A percentile compares a stretch with the other conserved stretches of the same genome.
Conservation (phyloP, 2,797 vertebrate genomes). For the Orestias chungarensis region DNA sequence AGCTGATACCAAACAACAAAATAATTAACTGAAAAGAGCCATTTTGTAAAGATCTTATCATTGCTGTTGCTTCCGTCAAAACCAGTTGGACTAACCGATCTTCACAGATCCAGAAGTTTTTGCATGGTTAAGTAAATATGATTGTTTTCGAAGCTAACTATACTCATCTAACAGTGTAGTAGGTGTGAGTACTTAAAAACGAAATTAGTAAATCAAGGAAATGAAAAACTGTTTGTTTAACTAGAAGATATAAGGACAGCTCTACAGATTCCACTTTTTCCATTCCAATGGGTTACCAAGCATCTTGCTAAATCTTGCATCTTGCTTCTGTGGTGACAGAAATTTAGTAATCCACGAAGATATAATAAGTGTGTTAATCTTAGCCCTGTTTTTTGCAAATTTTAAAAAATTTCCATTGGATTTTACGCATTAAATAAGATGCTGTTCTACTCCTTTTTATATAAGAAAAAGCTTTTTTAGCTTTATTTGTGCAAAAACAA, state of each 20-base stretch:
- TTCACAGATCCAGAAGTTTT: not conserved
- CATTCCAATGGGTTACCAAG: not conserved
- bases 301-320: not conserved
- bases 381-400: too few species aligned
- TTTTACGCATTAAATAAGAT: too few species aligned
- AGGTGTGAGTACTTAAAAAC: not conserved
- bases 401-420: too few species aligned
- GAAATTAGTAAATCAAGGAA: not conserved
- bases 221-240: not conserved
- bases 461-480: too few species aligned
- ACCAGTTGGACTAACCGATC: not conserved
- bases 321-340: not conserved
- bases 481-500: too few species aligned
- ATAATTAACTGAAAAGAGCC: not conserved
- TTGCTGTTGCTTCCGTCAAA: not conserved
- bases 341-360: not conserved
- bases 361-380: too few species aligned
- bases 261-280: not conserved
- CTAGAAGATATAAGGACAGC: not conserved
- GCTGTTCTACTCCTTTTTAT: too few species aligned
- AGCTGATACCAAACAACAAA: not conserved
- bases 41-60: not conserved
- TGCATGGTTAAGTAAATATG: not conserved
- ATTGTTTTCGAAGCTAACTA: not conserved
- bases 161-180: not conserved